Evolutionary conservation across 2,113 vertebrate species (phyloP).

Genomic region (Cyphomyrus discorhynchus): DNA sequence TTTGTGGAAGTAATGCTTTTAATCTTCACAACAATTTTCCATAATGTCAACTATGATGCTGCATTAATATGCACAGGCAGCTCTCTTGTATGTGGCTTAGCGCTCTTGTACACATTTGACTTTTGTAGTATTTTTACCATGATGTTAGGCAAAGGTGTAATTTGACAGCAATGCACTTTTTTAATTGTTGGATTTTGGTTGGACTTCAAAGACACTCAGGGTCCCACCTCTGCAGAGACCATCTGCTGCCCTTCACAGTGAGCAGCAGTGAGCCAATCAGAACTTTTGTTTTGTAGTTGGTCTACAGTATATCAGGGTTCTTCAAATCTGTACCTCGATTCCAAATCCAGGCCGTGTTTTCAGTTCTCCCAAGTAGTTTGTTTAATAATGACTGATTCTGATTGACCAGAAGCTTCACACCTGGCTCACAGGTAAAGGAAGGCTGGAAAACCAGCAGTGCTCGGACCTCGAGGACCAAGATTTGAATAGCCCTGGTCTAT

Average conservation of each 20-base stretch:
- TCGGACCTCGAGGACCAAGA: too few species aligned
- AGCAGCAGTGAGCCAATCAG: not conserved
- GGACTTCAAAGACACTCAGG: not conserved
- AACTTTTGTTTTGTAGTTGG: not conserved
- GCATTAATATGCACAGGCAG: not conserved
- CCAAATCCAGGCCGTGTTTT: too few species aligned
- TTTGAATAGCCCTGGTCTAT: not conserved
- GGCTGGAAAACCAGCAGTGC: too few species aligned
- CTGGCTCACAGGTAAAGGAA: too few species aligned
- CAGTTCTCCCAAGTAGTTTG: too few species aligned
- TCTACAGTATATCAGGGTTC: too few species aligned
- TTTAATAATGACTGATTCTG: too few species aligned
- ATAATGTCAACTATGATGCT: not conserved
- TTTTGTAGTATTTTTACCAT: not conserved
- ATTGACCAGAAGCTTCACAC: too few species aligned
- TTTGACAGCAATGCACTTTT: not conserved
- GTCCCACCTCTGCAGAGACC: not conserved
- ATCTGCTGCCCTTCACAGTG: not conserved
- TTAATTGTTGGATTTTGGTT: not conserved
- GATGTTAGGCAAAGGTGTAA: not conserved
- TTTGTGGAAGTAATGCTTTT: conserved; percentile 35
- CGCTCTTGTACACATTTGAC: not conserved
- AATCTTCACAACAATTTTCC: not conserved
- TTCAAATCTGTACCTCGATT: too few species aligned
- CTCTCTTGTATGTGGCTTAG: not conserved